Conservation (phyloP, 2,797 vertebrate genomes). For the Pogonophryne albipinna region DNA sequence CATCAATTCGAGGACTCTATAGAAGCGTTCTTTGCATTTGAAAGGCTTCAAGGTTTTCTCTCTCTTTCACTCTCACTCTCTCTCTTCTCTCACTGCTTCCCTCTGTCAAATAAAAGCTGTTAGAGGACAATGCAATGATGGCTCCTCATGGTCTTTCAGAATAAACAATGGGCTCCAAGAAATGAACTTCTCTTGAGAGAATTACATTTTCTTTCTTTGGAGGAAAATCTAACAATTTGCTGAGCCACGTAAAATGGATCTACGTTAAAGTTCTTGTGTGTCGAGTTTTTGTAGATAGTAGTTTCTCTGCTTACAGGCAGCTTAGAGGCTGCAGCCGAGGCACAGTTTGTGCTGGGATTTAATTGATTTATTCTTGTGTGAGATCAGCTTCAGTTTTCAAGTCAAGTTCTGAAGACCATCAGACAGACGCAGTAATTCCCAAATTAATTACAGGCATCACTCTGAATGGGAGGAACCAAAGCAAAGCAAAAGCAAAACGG, state of each 20-base stretch:
- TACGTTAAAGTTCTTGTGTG: constrained; percentile 70
- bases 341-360: constrained; percentile 51
- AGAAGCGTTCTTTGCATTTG: constrained; percentile 93
- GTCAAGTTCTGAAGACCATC: constrained; percentile 70
- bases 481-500: constrained; percentile 74
- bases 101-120: constrained; percentile 92
- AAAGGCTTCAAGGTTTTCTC: constrained; percentile 92
- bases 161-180: constrained; percentile 90
- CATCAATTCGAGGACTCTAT: constrained; percentile 92
- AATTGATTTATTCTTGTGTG: constrained; percentile 74
- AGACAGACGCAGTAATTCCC: constrained; percentile 74
- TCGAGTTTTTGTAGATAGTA: constrained; percentile 49
- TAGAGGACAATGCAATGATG: constrained; percentile 87
- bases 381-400: constrained; percentile 66
- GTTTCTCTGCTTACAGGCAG: constrained; percentile 51
- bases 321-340: constrained; percentile 51
- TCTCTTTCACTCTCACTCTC: constrained; percentile 75
- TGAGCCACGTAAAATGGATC: constrained; percentile 78
- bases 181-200: constrained; percentile 90
- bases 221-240: constrained; percentile 86
- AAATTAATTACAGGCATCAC: constrained; percentile 82
- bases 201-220: constrained; percentile 89
- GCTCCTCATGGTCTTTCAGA: constrained; percentile 93
- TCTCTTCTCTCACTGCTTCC: constrained; percentile 81
- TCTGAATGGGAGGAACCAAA: constrained; percentile 73